Conservation (phyloP, 2,797 vertebrate genomes). For the Phataginus tricuspis region DNA sequence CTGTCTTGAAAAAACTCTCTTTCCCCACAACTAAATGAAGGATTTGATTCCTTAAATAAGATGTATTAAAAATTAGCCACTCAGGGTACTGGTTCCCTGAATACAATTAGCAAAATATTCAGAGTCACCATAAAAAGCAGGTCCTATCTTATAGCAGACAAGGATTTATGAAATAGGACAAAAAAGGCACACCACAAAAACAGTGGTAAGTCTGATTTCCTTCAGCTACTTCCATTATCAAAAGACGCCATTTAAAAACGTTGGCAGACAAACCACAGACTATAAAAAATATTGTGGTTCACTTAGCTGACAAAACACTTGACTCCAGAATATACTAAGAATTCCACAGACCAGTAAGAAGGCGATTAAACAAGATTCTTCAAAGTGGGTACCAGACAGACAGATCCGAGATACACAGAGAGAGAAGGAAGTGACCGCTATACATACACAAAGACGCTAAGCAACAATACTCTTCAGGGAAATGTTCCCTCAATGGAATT, state of each 20-base stretch:
- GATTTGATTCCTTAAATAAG: neutral
- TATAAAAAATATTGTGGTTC: neutral
- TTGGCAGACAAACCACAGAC: neutral
- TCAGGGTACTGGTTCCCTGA: neutral
- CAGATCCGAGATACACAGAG: neutral
- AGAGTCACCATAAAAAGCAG: neutral
- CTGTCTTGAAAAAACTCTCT: neutral
- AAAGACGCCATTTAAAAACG: constrained; percentile 7
- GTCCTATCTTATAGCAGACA: neutral
- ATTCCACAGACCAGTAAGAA: neutral
- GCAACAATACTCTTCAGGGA: neutral
- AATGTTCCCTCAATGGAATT: neutral
- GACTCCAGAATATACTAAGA: neutral
- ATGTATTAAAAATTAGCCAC: neutral
- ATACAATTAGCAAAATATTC: constrained; percentile 21
- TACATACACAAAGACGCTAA: neutral
- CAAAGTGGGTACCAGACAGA: neutral
- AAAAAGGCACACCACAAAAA: neutral
- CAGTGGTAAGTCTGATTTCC: neutral
- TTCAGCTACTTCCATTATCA: neutral
- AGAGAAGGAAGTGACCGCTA: neutral
- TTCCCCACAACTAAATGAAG: neutral
- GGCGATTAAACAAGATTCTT: neutral
- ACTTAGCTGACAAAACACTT: neutral
- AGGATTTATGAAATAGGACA: neutral